Evolutionary conservation across 2,113 vertebrate species (phyloP), one percentile per base, ranked within the genome.

Genomic region (Peucedramus taeniatus): DNA sequence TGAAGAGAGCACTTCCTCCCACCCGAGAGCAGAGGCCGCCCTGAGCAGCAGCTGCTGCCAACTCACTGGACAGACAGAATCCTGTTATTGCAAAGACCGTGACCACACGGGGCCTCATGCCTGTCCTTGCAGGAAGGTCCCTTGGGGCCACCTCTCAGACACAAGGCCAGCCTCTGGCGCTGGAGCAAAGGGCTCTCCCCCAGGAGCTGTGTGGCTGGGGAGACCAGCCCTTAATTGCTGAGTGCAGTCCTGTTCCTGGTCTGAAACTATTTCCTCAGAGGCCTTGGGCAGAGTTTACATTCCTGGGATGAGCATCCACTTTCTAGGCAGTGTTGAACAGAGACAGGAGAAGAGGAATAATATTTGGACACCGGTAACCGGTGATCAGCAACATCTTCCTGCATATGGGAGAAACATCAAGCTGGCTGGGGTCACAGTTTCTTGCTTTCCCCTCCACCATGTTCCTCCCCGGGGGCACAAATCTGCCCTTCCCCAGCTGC

Each of bases 301-400:
- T 96, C 94, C 89, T 84, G 92, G 94, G 97, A 98, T 96, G 97
- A 97, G 96, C 86, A 90, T 95, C 93, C 84, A 96, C 96, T 97
- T 92, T 97, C 97, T 97, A 91, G 97, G 92, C 72, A 23, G 33
- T 15, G 61, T 13, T 11, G 75, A 97, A 97, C 83, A 88, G 95
- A 97, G 90, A 92, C 82, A 63, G 14, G 76, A 97, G 92, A 79
- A 91, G 70, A 88, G 93, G 91, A 97, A 97, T 59, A 93, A 69
- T 82, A 59, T 96, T 96, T 97, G 96, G 90, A 96, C 92, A 54
- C 92, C 39, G 9, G 94, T 97, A 95, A 80, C 80, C 94, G 95
- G 97, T 95, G 97, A 97, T 90, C 95, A 94, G 96, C 83, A 94
- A 96, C 94, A 94, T 95, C 85, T 72, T 94, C 87, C 87, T 93